phyloP scores from a whole-genome alignment of 2,888 invertebrate genomes.

The Hyposoter dolosus region DNA sequence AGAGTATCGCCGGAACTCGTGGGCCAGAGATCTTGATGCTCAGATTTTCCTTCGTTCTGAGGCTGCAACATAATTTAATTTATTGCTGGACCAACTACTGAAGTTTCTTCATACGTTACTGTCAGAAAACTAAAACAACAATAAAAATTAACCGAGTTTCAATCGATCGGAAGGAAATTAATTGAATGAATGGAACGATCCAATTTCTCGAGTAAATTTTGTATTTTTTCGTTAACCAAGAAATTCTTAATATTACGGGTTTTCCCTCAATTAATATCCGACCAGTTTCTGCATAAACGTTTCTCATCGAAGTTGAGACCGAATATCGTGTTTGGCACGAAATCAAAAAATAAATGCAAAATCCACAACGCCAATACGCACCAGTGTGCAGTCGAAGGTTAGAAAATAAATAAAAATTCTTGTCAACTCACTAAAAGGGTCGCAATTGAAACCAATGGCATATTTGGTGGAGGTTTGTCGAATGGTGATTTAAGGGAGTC shows the following conservation, averaged over 20 bases:
- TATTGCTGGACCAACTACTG: background rate
- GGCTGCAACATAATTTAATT: constrained; percentile 45
- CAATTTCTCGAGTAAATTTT: background rate
- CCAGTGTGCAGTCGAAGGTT: background rate
- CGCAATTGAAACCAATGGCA: constrained; percentile 84
- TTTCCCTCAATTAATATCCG: too few relatives aligned
- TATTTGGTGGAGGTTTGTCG: constrained; percentile 85
- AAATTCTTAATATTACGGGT: too few relatives aligned
- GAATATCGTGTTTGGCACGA: too few relatives aligned
- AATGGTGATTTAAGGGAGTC: constrained; percentile 86
- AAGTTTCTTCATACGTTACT: background rate
- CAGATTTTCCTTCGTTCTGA: constrained; percentile 37
- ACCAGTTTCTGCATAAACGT: too few relatives aligned
- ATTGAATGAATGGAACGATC: background rate
- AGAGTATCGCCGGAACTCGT: constrained; percentile 63
- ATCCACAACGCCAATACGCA: background rate
- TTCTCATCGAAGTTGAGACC: background rate
- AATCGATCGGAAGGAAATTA: background rate
- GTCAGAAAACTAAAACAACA: background rate
- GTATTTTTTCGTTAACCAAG: background rate
- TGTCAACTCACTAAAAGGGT: constrained; percentile 82
- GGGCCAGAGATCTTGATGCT: constrained; percentile 53
- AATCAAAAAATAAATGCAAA: background rate
- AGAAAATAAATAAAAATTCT: background rate
- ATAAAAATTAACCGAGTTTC: background rate